Percentiles rank a stretch among this genome's conserved stretches.
phyloP scores from a whole-genome alignment of 1,140 invertebrate species.

The Spodoptera litura region DNA sequence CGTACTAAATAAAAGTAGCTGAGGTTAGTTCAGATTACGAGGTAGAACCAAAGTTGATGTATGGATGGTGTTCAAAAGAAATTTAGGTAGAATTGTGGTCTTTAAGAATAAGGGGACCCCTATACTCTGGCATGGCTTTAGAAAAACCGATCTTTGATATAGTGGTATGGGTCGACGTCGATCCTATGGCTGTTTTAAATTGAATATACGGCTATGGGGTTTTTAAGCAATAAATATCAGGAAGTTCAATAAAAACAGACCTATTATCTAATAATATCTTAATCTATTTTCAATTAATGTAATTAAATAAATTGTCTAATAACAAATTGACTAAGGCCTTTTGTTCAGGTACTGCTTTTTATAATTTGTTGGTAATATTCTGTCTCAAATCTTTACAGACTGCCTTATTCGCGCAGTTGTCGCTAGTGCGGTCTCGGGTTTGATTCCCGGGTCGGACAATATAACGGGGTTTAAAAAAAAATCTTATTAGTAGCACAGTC shows the following conservation, averaged over 20 bases:
- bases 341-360: no score
- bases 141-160: conserved; percentile 33
- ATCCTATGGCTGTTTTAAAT: background rate
- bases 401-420: no score
- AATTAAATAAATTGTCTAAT: background rate
- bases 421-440: no score
- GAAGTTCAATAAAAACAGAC: no score
- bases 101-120: conserved; percentile 42
- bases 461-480: no score
- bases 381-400: no score
- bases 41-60: conserved; percentile 76
- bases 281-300: background rate
- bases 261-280: no score
- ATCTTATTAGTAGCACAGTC: no score
- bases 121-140: conserved; percentile 34
- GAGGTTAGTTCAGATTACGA: conserved; percentile 72
- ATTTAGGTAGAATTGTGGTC: conserved; percentile 65
- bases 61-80: conserved; percentile 69
- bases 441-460: no score
- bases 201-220: background rate
- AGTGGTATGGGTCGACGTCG: background rate
- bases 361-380: no score
- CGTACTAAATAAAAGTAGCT: conserved; percentile 56
- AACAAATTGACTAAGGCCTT: no score
- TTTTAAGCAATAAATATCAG: no score